Evolutionary conservation across 2,888 invertebrate genomes (phyloP), one percentile per base, ranked within the genome.

Genomic region (Ypsolopha scabrella): DNA sequence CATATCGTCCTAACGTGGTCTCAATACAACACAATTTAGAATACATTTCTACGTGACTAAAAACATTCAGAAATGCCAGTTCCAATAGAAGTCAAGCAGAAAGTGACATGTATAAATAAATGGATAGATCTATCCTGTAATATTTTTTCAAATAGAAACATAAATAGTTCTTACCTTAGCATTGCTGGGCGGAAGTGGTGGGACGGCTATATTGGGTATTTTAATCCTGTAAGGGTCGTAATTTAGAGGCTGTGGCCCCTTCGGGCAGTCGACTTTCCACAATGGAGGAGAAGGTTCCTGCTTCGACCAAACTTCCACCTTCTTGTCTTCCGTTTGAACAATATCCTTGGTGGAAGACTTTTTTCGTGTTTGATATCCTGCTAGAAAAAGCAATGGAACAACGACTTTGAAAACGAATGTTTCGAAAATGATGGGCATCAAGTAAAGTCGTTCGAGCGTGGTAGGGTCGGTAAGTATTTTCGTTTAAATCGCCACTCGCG

Each of bases 211-310:
- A 10, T 83, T 75, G 0, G 85, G 81, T 1, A 78, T 72, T 58
- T 76, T 81, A 44, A 85, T 85, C 55, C 75, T 70, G 57, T 85
- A 85, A 0, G 82, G 85, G 55, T 85, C 85, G 53, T 79, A 76
- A 62, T 76, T 81, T 6, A 69, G 62, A 0, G 83, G 81, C 56
- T 79, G 80, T 3, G 75, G 69, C 0, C 72, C 75, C 0, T 53
- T 53, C 1, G 75, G 70, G 51, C 80, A 82, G 36, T 74, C 67
- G 45, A 54, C 50, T 6, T 75, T 73, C 80, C 81, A 81, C 9
- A 66, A 59, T 0, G 62, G 64, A 8, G 73, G 67, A 0, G 65
- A 60, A 0, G 64, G 61, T 3, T 63, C 57, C 6, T 55, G 4
- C 54, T 73, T 77, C 0, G 85, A 80, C 82, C 85, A 83, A 0